Evolutionary conservation across 2,113 vertebrate species (phyloP).

Genomic region (Excalfactoria chinensis): DNA sequence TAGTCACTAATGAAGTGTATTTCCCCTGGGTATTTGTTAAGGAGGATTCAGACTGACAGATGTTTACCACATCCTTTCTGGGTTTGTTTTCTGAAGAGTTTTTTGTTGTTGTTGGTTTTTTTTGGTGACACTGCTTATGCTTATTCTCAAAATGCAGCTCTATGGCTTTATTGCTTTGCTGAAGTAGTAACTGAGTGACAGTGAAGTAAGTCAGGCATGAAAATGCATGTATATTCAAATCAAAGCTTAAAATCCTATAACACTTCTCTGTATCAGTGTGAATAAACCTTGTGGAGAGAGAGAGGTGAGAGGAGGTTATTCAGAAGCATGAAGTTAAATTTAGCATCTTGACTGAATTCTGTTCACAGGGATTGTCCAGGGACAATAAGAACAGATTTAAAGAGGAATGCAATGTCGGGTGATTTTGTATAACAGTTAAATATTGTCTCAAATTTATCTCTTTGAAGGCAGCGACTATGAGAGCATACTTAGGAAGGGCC

Average conservation of each 20-base stretch:
- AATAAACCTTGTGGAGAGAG: background rate
- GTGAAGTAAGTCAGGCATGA: background rate
- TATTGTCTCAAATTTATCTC: fast-evolving
- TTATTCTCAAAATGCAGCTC: constrained; percentile 27
- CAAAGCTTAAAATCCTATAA: background rate
- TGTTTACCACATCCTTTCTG: constrained; percentile 63
- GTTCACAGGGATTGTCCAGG: background rate
- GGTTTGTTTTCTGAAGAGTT: constrained; percentile 13
- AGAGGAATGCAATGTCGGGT: background rate
- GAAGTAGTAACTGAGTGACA: background rate
- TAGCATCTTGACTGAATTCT: background rate
- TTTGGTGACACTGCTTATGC: background rate
- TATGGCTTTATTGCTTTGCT: background rate
- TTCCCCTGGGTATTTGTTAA: constrained; percentile 44
- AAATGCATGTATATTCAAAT: background rate
- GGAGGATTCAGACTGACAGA: constrained; percentile 21
- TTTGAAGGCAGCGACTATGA: background rate
- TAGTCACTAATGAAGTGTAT: constrained; percentile 48
- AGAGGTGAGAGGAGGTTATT: background rate
- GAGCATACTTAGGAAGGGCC: background rate
- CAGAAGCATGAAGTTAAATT: background rate
- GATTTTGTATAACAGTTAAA: background rate
- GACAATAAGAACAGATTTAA: background rate
- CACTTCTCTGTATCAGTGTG: background rate
- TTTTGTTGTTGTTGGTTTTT: background rate